Evolutionary conservation across 92 coral and sea anemone genomes (phyloP).

Genomic region (Scolanthus callimorphus): DNA sequence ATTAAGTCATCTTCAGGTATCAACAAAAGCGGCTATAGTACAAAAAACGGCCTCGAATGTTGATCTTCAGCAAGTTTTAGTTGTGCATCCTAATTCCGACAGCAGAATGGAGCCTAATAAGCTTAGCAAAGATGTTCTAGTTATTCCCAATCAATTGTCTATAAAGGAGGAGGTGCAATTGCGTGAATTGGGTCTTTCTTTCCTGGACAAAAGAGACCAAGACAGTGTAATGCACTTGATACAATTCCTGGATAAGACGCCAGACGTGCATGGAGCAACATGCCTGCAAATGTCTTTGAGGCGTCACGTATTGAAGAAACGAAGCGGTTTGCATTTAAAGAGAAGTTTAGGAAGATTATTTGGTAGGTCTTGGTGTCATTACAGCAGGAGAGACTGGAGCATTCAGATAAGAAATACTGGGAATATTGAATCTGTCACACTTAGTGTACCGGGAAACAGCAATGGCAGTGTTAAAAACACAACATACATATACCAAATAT

Average conservation of each 20-base stretch:
- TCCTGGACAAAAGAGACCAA: neutral
- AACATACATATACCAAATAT: constrained; percentile 18
- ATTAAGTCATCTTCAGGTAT: no score
- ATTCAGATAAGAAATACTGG: constrained; percentile 63
- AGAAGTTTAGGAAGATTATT: constrained; percentile 2
- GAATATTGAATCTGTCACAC: neutral
- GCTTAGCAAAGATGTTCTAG: neutral
- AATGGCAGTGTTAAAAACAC: neutral
- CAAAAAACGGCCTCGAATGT: no score
- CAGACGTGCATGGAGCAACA: neutral
- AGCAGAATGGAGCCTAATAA: neutral
- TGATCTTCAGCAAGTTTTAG: neutral
- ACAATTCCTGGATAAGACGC: neutral
- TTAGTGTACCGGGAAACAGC: neutral
- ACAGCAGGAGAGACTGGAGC: constrained; percentile 43
- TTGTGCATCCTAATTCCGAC: neutral
- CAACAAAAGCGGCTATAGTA: no score
- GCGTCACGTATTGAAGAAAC: neutral
- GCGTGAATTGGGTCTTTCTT: neutral
- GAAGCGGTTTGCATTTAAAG: neutral
- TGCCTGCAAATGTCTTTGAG: neutral
- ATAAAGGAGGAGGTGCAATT: neutral
- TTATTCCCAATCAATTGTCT: neutral
- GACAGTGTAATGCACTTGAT: neutral
- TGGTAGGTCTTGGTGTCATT: constrained; percentile 61